Evolutionary conservation across 2,113 vertebrate genomes (phyloP).

Genomic region (Chamaetylas fuelleborni): DNA sequence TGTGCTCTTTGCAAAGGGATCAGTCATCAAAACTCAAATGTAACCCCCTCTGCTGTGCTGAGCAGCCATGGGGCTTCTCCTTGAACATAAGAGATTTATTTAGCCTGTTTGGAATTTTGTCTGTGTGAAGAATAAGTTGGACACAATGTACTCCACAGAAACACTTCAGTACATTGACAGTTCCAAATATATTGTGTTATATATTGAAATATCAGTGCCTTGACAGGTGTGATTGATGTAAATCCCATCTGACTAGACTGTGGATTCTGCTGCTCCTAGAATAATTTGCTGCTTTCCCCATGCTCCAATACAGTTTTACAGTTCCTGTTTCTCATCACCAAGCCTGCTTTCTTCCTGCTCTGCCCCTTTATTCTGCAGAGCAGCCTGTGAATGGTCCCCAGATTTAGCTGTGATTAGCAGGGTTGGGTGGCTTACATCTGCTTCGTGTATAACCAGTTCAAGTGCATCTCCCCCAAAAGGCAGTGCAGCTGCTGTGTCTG

Average conservation of each 20-base stretch:
- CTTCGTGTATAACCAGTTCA: background rate
- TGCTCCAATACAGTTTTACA: background rate
- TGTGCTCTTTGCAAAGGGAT: background rate
- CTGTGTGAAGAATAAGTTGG: background rate
- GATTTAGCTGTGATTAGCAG: background rate
- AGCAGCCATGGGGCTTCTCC: background rate
- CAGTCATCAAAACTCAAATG: background rate
- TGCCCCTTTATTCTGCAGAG: background rate
- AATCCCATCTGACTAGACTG: slow-evolving; percentile 4
- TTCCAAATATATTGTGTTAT: background rate
- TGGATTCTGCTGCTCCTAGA: slow-evolving; percentile 14
- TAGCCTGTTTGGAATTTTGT: background rate
- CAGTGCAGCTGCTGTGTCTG: slow-evolving; percentile 8
- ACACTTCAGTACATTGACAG: background rate
- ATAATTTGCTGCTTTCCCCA: background rate
- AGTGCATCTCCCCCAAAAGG: background rate
- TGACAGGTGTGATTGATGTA: slow-evolving; percentile 17
- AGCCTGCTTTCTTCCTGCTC: background rate
- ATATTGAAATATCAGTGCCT: background rate
- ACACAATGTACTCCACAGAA: background rate
- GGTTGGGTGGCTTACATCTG: slow-evolving; percentile 5
- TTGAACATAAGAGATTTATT: background rate
- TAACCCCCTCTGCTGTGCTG: background rate
- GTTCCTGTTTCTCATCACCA: slow-evolving; percentile 5
- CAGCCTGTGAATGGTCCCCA: background rate